Evolutionary conservation across 2,113 vertebrate species (phyloP), one percentile per base, ranked within the genome.

Genomic region (Forbesichthys papilliferus): DNA sequence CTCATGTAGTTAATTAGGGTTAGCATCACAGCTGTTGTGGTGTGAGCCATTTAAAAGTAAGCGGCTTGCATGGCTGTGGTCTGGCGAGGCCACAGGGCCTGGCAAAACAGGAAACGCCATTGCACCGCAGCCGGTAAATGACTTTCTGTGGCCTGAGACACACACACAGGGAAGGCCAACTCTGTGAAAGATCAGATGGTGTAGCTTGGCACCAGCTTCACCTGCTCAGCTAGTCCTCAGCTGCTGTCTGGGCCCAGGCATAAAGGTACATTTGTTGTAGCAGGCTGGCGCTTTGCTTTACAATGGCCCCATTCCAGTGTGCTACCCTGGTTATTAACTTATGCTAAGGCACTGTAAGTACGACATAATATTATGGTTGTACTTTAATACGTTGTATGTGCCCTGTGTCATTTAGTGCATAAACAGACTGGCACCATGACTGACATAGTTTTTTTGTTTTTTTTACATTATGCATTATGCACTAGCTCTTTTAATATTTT

Each of bases 61-160:
- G 16, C 9, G 53, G 20, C 66, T 54, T 56, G 48, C 68, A 77
- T n/a, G 59, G 64, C 69, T 79, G 66, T 10, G 51, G 72, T 75
- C 62, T 49, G 64, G 65, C 54, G 48, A 55, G 69, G 75, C 68
- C 71, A 67, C 79, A 73, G 63, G 75, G 77, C 75, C 73, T 80
- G 73, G 63, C 74, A 80, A 80, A 90, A 84, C 91, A 86, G 90
- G 89, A 93, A 91, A 88, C 85, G 74, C 79, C 87, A 85, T 62
- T 79, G 77, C 79, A 77, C 91, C 82, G 65, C 86, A 88, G 82
- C 86, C 73, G 47, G 85, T 91, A 87, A 88, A 87, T 74, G 86
- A 84, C 78, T 86, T 80, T 81, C 73, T 89, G 90, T 79, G 89
- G 91, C 87, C 60, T 75, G 55, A 79, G 73, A 73, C 78, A 78